Percentiles rank a stretch among this genome's conserved stretches.
These are phyloP conservation scores for Ceriagrion tenellum DNA, from an alignment of 2,888 invertebrate genomes.

Conservation along the genomic window DNA sequence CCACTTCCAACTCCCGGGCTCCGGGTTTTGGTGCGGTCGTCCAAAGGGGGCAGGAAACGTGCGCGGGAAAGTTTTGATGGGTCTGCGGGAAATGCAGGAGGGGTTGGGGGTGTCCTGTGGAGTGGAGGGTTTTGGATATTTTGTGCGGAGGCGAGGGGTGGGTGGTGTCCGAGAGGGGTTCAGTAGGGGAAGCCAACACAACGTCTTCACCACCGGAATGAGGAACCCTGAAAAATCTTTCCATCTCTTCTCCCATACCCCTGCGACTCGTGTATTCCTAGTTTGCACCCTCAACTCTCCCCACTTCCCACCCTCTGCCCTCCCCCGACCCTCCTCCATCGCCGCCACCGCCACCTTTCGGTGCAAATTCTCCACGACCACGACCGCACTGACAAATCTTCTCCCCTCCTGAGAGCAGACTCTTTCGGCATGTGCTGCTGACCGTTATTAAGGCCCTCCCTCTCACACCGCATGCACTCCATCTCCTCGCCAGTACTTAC, in stretches of 20 bases:
- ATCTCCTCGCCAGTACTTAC: not conserved
- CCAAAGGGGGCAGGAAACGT: conserved; percentile 4
- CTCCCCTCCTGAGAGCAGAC: not conserved
- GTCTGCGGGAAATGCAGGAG: not conserved
- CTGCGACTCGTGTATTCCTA: not conserved
- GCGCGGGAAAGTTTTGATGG: conserved; percentile 39
- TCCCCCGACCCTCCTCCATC: not conserved
- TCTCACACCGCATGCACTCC: not conserved
- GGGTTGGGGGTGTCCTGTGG: not conserved
- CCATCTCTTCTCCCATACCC: not conserved
- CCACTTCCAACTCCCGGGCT: not conserved
- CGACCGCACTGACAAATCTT: conserved; percentile 48
- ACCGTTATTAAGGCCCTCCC: conserved; percentile 25
- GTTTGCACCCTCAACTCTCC: not conserved
- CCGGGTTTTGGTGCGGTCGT: conserved; percentile 37
- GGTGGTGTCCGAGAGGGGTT: not conserved
- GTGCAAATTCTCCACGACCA: conserved; percentile 28
- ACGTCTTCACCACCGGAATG: conserved; percentile 45
- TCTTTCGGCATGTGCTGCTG: conserved; percentile 39
- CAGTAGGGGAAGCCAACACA: not conserved
- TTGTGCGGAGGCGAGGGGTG: not conserved
- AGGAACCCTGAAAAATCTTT: conserved; percentile 8
- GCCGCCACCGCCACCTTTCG: not conserved
- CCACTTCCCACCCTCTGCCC: no score
- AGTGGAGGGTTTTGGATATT: not conserved